Percentiles rank a stretch among this genome's conserved stretches.
Conservation (phyloP, 2,797 vertebrate species). For the Emydoidea blandingii region DNA sequence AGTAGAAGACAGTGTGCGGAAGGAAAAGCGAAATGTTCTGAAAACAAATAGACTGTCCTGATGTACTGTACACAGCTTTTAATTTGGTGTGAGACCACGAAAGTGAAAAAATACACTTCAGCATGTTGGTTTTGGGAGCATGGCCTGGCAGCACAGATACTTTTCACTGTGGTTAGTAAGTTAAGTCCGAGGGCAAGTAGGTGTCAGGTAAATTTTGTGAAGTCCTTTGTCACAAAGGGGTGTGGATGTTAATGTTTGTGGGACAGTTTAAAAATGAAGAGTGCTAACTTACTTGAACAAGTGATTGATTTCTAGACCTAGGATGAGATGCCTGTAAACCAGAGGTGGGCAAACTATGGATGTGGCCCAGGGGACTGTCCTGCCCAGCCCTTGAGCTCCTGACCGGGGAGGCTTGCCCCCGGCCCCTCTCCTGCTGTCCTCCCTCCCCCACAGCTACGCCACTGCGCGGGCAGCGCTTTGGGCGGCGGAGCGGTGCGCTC, state of each 20-base stretch:
- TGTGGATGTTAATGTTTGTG: background rate
- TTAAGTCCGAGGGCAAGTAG: background rate
- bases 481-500: no score
- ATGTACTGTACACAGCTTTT: background rate
- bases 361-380: no score
- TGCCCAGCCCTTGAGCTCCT: no score
- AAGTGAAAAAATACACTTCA: accelerated
- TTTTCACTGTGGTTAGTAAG: background rate
- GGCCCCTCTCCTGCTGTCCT: no score
- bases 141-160: background rate
- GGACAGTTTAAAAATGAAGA: background rate
- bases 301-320: background rate
- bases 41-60: background rate
- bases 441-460: no score
- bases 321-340: background rate
- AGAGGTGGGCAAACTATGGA: no score
- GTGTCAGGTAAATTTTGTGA: background rate
- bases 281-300: background rate
- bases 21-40: background rate
- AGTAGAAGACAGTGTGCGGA: background rate
- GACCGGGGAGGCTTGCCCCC: no score
- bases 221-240: background rate
- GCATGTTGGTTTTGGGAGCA: background rate
- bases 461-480: no score
- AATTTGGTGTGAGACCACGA: background rate